A percentile compares a stretch with the other conserved stretches of the same genome.
Evolutionary conservation across 1,140 invertebrate species (phyloP).

Genomic region (Physella acuta): DNA sequence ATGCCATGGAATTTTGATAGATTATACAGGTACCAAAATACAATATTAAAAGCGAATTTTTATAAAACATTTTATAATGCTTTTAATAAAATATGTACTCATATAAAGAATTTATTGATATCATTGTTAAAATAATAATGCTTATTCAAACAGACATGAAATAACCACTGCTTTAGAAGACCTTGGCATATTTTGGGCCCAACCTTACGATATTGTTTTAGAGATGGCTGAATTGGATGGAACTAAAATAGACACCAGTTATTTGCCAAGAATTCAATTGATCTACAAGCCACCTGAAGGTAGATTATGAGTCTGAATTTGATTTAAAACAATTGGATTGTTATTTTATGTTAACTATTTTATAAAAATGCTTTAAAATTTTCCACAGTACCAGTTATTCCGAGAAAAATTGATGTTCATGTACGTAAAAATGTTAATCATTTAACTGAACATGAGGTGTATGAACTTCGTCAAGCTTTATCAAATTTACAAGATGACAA

Average conservation of each 20-base stretch:
- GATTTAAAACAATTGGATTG: too few species aligned
- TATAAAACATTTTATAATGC: background rate
- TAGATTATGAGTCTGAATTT: too few species aligned
- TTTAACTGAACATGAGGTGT: slow-evolving; percentile 21
- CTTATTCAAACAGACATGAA: slow-evolving; percentile 17
- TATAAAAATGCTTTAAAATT: too few species aligned
- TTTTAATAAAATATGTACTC: too few species aligned
- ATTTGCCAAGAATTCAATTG: background rate
- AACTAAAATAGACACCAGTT: background rate
- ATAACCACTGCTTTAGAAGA: background rate
- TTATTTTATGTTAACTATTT: too few species aligned
- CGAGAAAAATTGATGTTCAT: too few species aligned
- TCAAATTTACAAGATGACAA: slow-evolving; percentile 20
- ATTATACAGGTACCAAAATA: slow-evolving; percentile 18
- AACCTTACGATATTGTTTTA: background rate
- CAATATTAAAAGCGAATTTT: background rate
- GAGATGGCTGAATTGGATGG: background rate
- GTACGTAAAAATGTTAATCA: slow-evolving; percentile 26
- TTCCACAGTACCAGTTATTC: too few species aligned
- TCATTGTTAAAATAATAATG: too few species aligned
- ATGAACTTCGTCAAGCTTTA: slow-evolving; percentile 29
- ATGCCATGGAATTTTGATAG: slow-evolving; percentile 31
- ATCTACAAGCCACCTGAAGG: background rate
- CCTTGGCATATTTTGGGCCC: background rate
- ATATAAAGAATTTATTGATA: too few species aligned